Evolutionary conservation across 2,888 invertebrate species (phyloP).

Genomic region (Tricholauxania praeusta): DNA sequence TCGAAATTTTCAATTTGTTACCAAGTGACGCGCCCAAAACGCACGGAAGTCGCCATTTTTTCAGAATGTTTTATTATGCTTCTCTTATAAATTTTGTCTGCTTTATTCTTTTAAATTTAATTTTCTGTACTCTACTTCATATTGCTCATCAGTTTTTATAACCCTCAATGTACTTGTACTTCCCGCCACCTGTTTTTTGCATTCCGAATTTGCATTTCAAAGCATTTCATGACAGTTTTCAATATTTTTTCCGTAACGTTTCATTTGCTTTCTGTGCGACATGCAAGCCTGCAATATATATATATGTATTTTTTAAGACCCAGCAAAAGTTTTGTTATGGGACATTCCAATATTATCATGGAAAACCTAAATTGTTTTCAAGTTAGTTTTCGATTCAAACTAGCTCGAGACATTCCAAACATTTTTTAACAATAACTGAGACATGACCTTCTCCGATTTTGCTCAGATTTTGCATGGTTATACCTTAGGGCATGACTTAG

Average conservation of each 20-base stretch:
- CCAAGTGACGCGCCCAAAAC: too few relatives aligned
- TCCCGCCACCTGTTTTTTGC: not conserved
- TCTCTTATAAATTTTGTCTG: slow-evolving; percentile 70
- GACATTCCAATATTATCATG: too few relatives aligned
- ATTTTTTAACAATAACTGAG: too few relatives aligned
- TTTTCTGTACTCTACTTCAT: slow-evolving; percentile 30
- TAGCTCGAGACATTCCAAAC: too few relatives aligned
- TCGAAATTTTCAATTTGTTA: too few relatives aligned
- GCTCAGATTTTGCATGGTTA: too few relatives aligned
- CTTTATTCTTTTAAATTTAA: not conserved
- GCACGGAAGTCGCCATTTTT: too few relatives aligned
- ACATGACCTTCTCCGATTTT: too few relatives aligned
- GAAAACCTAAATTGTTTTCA: too few relatives aligned
- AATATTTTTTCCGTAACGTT: slow-evolving; percentile 40
- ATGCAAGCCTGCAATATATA: slow-evolving; percentile 28
- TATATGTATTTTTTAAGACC: not conserved
- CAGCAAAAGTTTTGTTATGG: too few relatives aligned
- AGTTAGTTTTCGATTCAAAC: too few relatives aligned
- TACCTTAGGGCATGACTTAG: too few relatives aligned
- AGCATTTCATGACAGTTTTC: slow-evolving; percentile 37
- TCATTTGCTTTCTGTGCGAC: slow-evolving; percentile 42
- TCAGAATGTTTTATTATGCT: not conserved
- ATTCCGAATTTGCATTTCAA: not conserved
- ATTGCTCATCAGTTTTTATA: not conserved
- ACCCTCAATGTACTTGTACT: not conserved